Base-by-base conservation (phyloP, 2,888 invertebrate species). In the Taenaris catops region DNA sequence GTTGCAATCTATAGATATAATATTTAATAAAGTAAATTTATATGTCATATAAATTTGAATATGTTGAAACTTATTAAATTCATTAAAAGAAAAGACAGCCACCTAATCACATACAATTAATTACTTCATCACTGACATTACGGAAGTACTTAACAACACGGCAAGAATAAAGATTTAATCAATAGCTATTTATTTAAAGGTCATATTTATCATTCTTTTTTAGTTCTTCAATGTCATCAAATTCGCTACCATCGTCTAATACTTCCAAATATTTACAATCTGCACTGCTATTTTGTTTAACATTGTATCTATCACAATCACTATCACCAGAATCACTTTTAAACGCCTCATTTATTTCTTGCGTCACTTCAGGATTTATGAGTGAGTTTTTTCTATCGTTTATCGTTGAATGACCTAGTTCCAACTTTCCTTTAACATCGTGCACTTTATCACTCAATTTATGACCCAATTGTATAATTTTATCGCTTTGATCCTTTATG, bases 241-340 rank as follows among this genome's bases (percentile, higher is more conserved):
- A 73, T 16, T 66, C 79, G 14, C 67, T 71, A 1, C 74, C 87
- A 53, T 87, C 86, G 37, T 87, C 87, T 2, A 86, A 19, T 0
- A 87, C 66, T 55, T 87, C 87, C 24, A 87, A 49, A 54, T 86
- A 86, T 34, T 64, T 73, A 17, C 55, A 75, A 3, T 75, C 73
- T 6, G 80, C 84, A 28, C 71, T 78, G 14, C 76, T 81, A 0
- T 55, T 65, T 20, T 70, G 76, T 27, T 54, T 64, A 0, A 72
- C 65, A 3, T 52, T 49, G 21, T 76, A 79, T 7, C 51, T 51
- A 16, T 52, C 53, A 20, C 36, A 29, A 5, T 71, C 67, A 21
- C 62, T 65, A 7, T 66, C 67, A 5, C 56, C 53, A 0, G 60
- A 54, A 33, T 74, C 71, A 24, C 58, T 58, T 34, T 61, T 64